phyloP scores from a whole-genome alignment of 1,140 invertebrate species.

The Drosophila baimaii region DNA sequence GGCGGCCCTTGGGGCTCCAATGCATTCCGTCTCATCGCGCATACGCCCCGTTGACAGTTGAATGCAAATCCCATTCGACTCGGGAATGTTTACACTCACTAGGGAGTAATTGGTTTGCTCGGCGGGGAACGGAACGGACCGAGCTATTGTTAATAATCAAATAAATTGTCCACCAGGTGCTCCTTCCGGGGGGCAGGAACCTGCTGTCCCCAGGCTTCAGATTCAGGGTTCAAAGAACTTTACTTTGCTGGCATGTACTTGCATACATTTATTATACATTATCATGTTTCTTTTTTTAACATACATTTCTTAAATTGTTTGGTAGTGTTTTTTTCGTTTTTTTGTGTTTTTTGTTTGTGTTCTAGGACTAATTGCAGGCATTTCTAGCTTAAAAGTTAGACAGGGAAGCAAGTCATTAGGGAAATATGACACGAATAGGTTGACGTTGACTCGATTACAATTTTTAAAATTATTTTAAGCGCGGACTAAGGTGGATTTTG shows the following conservation, averaged over 20 bases:
- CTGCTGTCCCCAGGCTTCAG: conserved; percentile 4
- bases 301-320: conserved; percentile 47
- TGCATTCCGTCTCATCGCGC: conserved; percentile 36
- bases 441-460: conserved; percentile 30
- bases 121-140: conserved; percentile 13
- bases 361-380: conserved; percentile 66
- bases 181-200: not conserved
- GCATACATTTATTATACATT: conserved; percentile 59
- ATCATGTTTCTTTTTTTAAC: conserved; percentile 28
- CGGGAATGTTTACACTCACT: conserved; percentile 61
- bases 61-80: conserved; percentile 3
- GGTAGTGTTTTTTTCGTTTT: conserved; percentile 3
- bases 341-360: conserved; percentile 32
- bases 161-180: conserved; percentile 55
- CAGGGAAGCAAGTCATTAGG: conserved; percentile 32
- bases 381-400: conserved; percentile 49
- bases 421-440: conserved; percentile 60
- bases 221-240: conserved; percentile 71
- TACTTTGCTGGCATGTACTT: conserved; percentile 42
- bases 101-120: conserved; percentile 67
- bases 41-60: conserved; percentile 45
- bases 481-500: conserved; percentile 14
- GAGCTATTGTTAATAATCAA: conserved; percentile 67
- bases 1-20: conserved; percentile 17
- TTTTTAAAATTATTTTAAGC: conserved; percentile 13